A percentile compares a stretch with the other conserved stretches of the same genome.
These are phyloP conservation scores for Drosophila busckii DNA, from an alignment of 1,140 invertebrate genomes.

Conservation along the genomic window DNA sequence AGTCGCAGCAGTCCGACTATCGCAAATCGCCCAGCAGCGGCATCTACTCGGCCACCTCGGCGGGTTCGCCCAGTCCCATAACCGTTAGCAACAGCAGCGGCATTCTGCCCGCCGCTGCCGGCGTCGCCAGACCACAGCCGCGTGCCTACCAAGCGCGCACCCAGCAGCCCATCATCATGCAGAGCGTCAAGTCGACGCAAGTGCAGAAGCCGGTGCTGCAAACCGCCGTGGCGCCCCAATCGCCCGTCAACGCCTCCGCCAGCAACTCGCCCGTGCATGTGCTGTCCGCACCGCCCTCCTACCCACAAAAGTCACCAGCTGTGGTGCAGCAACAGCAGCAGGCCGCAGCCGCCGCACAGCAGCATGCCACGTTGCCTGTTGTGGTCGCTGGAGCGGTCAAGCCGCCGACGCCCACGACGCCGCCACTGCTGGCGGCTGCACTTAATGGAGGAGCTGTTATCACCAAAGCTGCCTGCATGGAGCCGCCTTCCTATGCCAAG, in stretches of 20 bases:
- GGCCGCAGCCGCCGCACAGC: conserved; percentile 69
- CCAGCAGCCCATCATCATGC: conserved; percentile 96
- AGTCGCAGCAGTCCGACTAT: conserved; percentile 86
- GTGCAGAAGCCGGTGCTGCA: conserved; percentile 96
- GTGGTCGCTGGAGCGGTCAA: conserved; percentile 37
- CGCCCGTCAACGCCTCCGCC: conserved; percentile 81
- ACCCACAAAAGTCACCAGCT: conserved; percentile 80
- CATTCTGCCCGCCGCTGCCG: conserved; percentile 81
- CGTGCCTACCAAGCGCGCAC: conserved; percentile 87
- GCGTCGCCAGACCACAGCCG: conserved; percentile 84
- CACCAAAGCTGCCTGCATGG: conserved; percentile 85
- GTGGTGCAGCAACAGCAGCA: conserved; percentile 82
- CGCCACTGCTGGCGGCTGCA: conserved; percentile 79
- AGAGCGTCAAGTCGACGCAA: conserved; percentile 95
- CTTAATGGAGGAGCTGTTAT: conserved; percentile 58
- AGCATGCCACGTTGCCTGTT: conserved; percentile 70
- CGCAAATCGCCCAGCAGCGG: conserved; percentile 84
- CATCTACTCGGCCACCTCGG: conserved; percentile 89
- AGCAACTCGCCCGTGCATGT: conserved; percentile 80
- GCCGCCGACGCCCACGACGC: conserved; percentile 81
- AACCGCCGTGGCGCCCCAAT: conserved; percentile 93
- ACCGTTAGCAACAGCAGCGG: conserved; percentile 83
- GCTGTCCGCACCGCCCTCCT: conserved; percentile 86
- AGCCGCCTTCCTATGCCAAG: conserved; percentile 94
- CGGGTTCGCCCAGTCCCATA: conserved; percentile 87